A percentile compares a stretch with the other conserved stretches of the same genome.
These are phyloP conservation scores for Idaea aversata DNA, from an alignment of 2,888 invertebrate species.

Conservation along the genomic window DNA sequence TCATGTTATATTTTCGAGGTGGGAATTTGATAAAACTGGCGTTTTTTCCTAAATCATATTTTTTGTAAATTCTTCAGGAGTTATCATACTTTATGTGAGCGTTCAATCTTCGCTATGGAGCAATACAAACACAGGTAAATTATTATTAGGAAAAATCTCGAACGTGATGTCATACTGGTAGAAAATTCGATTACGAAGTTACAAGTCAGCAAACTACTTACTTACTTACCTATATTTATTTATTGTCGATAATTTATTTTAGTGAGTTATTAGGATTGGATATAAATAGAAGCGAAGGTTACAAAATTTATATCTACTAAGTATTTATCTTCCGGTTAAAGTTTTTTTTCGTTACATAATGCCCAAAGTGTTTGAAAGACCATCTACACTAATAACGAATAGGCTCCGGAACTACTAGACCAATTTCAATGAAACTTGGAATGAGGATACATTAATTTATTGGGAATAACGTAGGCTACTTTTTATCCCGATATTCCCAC, in stretches of 20 bases:
- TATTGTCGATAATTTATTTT: slow-evolving; percentile 54
- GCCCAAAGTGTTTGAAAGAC: too few species aligned
- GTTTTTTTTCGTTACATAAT: not conserved
- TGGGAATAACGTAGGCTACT: too few species aligned
- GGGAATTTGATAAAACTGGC: not conserved
- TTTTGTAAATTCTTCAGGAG: not conserved
- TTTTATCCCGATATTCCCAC: too few species aligned
- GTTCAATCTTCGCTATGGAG: slow-evolving; percentile 60
- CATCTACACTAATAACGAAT: too few species aligned
- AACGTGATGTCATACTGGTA: slow-evolving; percentile 63
- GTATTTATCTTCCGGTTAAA: not conserved
- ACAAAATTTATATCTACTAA: not conserved
- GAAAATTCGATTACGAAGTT: slow-evolving; percentile 64
- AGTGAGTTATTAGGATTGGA: slow-evolving; percentile 45
- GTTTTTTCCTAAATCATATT: not conserved
- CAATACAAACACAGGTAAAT: slow-evolving; percentile 66
- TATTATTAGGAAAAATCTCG: slow-evolving; percentile 45
- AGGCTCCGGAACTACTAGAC: too few species aligned
- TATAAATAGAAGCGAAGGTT: slow-evolving; percentile 32
- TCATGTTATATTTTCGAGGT: not conserved
- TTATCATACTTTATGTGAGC: slow-evolving; percentile 18
- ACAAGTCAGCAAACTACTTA: slow-evolving; percentile 58
- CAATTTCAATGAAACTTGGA: too few species aligned
- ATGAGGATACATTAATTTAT: too few species aligned
- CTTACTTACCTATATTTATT: slow-evolving; percentile 39